These are phyloP conservation scores for Drosophila anomelani DNA, from an alignment of 2,888 invertebrate species.

Conservation along the genomic window DNA sequence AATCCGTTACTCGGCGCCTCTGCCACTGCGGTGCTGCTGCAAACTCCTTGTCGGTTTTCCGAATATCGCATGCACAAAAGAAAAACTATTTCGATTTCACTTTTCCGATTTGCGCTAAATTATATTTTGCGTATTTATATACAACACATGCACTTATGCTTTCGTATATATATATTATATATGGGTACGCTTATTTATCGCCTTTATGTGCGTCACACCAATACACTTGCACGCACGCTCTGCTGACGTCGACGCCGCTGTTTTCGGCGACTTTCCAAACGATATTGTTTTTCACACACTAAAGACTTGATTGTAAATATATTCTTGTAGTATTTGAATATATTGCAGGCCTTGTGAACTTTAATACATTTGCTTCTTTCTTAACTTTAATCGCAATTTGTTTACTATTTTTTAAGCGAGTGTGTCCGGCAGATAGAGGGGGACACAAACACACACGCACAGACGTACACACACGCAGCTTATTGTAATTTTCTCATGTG, in stretches of 20 bases:
- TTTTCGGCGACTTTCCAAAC: constrained; percentile 31
- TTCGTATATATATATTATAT: constrained; percentile 42
- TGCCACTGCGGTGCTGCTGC: constrained; percentile 35
- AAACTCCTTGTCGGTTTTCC: constrained; percentile 57
- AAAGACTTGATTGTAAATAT: constrained; percentile 10
- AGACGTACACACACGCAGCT: constrained; percentile 14
- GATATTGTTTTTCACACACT: constrained; percentile 28
- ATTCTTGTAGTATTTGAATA: constrained; percentile 7
- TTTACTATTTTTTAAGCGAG: constrained; percentile 29
- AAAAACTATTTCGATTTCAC: constrained; percentile 58
- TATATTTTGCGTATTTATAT: constrained; percentile 36
- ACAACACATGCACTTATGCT: constrained; percentile 47
- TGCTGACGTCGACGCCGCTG: constrained; percentile 49
- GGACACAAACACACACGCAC: neutral
- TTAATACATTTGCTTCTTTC: neutral
- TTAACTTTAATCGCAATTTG: constrained; percentile 17
- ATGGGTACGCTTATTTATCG: constrained; percentile 31
- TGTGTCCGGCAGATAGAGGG: constrained; percentile 3
- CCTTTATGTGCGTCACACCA: constrained; percentile 55
- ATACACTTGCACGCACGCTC: constrained; percentile 67
- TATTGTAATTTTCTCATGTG: constrained; percentile 20
- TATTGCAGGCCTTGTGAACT: constrained; percentile 7
- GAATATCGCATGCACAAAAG: constrained; percentile 32
- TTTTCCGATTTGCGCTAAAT: constrained; percentile 59
- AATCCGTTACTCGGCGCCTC: constrained; percentile 67